Evolutionary conservation across 1,140 invertebrate species (phyloP).

Genomic region (Drosophila virilis): DNA sequence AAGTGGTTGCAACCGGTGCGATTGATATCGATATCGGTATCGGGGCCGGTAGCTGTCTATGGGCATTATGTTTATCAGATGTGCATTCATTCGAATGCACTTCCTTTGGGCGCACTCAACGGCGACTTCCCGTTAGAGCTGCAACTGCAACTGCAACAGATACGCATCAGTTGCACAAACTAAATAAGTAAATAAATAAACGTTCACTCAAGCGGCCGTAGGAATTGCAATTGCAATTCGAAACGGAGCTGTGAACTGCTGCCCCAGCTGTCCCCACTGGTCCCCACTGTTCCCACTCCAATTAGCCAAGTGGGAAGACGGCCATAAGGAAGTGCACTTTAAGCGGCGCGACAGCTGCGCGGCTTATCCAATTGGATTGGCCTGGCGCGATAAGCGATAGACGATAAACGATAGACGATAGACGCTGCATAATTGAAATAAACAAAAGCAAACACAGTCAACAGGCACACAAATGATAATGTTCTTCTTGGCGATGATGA

Average conservation of each 20-base stretch:
- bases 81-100: constrained; percentile 78
- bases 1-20: constrained; percentile 35
- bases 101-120: constrained; percentile 73
- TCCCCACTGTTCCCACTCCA: constrained; percentile 36
- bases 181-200: constrained; percentile 63
- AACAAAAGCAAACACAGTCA: constrained; percentile 15
- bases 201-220: constrained; percentile 28
- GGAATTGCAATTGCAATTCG: constrained; percentile 28
- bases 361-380: constrained; percentile 60
- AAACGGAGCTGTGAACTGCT: background rate
- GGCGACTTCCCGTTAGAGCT: constrained; percentile 76
- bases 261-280: background rate
- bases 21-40: constrained; percentile 25
- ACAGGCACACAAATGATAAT: constrained; percentile 38
- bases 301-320: constrained; percentile 28
- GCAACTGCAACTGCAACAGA: constrained; percentile 49
- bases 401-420: constrained; percentile 28
- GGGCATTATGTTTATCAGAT: constrained; percentile 78
- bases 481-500: constrained; percentile 1
- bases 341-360: constrained; percentile 61
- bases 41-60: constrained; percentile 49
- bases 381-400: constrained; percentile 34
- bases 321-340: constrained; percentile 71
- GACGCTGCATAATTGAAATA: constrained; percentile 44
- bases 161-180: constrained; percentile 70